Percentiles rank a stretch among this genome's conserved stretches.
Conservation (phyloP, 2,797 vertebrate genomes). For the Threskiornis aethiopicus region DNA sequence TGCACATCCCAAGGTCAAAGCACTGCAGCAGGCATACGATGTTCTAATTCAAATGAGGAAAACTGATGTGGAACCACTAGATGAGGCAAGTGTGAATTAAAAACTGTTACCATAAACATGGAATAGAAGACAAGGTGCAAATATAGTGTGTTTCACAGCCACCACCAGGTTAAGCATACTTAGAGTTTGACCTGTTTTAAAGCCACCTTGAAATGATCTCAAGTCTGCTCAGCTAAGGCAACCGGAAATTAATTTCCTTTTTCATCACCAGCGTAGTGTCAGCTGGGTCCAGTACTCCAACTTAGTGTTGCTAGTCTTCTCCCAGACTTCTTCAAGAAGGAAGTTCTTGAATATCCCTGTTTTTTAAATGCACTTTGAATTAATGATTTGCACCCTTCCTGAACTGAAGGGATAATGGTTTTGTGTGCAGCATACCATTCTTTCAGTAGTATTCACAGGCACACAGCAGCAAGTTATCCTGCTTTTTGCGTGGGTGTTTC, state of each 20-base stretch:
- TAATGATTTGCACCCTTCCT: neutral
- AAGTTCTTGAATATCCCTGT: neutral
- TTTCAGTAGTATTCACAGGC: neutral
- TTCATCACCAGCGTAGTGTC: neutral
- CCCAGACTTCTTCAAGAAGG: neutral
- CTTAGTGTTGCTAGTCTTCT: neutral
- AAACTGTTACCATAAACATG: neutral
- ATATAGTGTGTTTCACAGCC: neutral
- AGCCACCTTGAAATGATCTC: neutral
- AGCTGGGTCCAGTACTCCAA: neutral
- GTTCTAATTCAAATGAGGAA: conserved; percentile 92
- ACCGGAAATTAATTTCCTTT: neutral
- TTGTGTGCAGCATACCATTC: neutral
- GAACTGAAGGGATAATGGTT: neutral
- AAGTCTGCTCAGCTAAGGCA: neutral
- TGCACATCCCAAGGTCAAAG: conserved; percentile 87
- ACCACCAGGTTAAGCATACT: neutral
- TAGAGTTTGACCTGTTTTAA: neutral
- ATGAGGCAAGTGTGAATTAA: conserved; percentile 82
- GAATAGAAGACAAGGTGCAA: neutral
- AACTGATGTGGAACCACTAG: conserved; percentile 90
- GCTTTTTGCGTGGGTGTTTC: neutral
- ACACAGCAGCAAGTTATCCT: neutral
- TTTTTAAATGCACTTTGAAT: neutral
- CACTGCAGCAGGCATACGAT: conserved; percentile 92